phyloP scores from a whole-genome alignment of 2,113 vertebrate species.

The Picathartes gymnocephalus region DNA sequence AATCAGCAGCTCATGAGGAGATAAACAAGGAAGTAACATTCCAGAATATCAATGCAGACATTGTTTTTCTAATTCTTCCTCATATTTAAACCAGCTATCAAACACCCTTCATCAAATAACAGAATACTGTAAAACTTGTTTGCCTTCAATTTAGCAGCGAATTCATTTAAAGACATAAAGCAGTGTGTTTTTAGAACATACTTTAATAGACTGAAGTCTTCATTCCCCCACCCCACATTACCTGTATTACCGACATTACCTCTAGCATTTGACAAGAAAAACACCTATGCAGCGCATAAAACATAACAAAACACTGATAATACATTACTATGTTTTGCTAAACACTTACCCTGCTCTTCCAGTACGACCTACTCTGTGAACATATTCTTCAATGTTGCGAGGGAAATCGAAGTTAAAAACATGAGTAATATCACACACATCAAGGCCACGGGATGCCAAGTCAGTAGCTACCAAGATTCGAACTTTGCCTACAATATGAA shows the following conservation, averaged over 20 bases:
- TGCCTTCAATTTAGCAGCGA: neutral
- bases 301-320: neutral
- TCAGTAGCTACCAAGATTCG: conserved; percentile 94
- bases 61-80: neutral
- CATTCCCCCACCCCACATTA: neutral
- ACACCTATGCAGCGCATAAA: neutral
- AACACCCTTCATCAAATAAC: neutral
- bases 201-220: neutral
- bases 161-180: neutral
- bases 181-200: neutral
- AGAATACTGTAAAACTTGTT: neutral
- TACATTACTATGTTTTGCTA: neutral
- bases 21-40: neutral
- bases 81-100: neutral
- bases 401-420: conserved; percentile 96
- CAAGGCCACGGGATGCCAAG: conserved; percentile 90
- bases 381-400: conserved; percentile 95
- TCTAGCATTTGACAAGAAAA: neutral
- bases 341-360: conserved; percentile 88
- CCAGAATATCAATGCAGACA: neutral
- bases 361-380: conserved; percentile 92
- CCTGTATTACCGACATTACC: too few species aligned
- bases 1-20: neutral
- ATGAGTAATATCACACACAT: conserved; percentile 90
- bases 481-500: conserved; percentile 78